These are phyloP conservation scores for Procambarus clarkii DNA, from an alignment of 1,140 invertebrate species.

Conservation along the genomic window DNA sequence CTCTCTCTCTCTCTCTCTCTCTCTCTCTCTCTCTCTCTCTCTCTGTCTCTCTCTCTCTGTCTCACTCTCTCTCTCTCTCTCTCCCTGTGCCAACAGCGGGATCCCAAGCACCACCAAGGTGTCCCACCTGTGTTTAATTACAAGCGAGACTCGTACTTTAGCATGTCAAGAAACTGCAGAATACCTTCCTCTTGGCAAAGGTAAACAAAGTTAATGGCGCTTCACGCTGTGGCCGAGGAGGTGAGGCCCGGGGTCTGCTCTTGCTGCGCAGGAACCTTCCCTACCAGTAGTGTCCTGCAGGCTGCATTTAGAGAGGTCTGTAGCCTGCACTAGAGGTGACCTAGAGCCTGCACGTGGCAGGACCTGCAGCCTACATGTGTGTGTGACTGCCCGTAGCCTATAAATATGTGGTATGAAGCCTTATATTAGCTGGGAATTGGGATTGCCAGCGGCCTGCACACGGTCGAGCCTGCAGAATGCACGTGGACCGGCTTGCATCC, in stretches of 20 bases:
- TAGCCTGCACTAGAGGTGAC: not conserved
- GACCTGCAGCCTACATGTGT: not conserved
- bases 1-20: no score
- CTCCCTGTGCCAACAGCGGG: not conserved
- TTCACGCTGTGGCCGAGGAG: not conserved
- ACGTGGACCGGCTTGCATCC: no score
- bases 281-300: no score
- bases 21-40: no score
- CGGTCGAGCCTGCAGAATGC: no score
- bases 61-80: no score
- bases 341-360: not conserved
- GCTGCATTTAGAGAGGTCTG: no score
- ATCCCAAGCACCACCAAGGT: not conserved
- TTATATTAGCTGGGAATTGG: no score
- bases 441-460: no score
- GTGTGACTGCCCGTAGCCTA: no score
- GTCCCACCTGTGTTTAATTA: constrained; percentile 1
- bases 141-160: not conserved
- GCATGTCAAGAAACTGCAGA: not conserved
- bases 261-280: not conserved
- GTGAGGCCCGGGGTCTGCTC: not conserved
- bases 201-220: not conserved
- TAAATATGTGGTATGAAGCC: no score
- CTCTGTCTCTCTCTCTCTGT: no score
- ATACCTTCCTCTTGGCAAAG: not conserved